Base-by-base conservation (phyloP, 2,888 invertebrate genomes). In the Euzetes globulus region DNA sequence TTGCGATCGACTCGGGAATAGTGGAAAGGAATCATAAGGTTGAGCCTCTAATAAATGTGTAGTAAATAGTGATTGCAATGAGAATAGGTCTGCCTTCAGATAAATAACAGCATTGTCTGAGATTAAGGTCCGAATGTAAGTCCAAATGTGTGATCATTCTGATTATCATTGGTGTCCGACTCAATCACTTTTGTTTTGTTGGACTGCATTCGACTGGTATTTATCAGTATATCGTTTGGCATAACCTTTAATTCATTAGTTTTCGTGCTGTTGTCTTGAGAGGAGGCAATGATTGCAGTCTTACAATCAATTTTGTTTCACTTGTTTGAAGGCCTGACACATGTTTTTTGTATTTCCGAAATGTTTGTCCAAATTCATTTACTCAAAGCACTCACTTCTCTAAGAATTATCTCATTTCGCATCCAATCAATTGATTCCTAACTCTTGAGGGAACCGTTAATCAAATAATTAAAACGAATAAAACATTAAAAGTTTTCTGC, bases 1-100 rank as follows among this genome's bases (percentile, higher is more conserved):
- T 68, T 68, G 68, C 45, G 17, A 68, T 68, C 68, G 68, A 41
- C 41, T 11, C 60, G 68, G 68, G 68, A 68, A 68, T 68, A 11
- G 68, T 37, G 45, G 29, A 33, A 7, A 22, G 55, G 55, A 63
- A 63, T 63, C 17, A 7, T 27, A 63, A 63, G 63, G 63, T 63
- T 63, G 63, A 63, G 63, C 37, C 22, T 33, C 3, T 63, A 63
- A 63, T 37, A 63, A 63, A 63, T 63, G 63, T 63, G 17, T 17
- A 17, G 63, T 55, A 55, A 55, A 19, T 55, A 25, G 19, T 55
- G 22, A 22, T 22, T 11, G 22, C 55, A 55, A 22, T 55, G 55
- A 22, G 47, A 47, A 47, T 13, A 22, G 55, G 22, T 33, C 11
- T n/a, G 25, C 13, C 1, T 17, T 29, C 41, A 41, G 41, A 41